phyloP scores from a whole-genome alignment of 2,888 invertebrate species.

The Caenorhabditis auriculariae region DNA sequence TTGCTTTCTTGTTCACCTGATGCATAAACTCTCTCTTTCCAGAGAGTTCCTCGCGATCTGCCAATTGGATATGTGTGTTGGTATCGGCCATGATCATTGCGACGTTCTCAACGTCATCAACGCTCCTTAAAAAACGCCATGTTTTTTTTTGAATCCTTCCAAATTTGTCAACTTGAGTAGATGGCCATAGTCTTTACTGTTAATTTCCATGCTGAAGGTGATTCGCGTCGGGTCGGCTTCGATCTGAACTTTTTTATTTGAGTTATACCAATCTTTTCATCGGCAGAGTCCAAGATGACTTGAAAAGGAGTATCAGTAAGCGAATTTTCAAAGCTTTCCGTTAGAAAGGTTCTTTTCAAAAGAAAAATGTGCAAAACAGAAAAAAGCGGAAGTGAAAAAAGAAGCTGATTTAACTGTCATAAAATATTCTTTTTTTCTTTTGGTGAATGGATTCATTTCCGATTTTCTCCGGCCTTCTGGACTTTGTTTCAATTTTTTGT shows the following conservation, averaged over 20 bases:
- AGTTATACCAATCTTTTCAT: too few species aligned
- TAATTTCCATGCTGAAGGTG: constrained; percentile 22
- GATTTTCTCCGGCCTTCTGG: too few species aligned
- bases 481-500: neutral
- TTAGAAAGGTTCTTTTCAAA: too few species aligned
- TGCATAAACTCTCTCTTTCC: constrained; percentile 8
- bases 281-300: too few species aligned
- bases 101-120: constrained; percentile 15
- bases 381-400: too few species aligned
- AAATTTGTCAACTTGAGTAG: constrained; percentile 14
- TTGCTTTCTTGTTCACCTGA: constrained; percentile 10
- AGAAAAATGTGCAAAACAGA: too few species aligned
- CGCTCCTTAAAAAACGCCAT: constrained; percentile 4
- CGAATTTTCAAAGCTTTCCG: too few species aligned
- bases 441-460: too few species aligned
- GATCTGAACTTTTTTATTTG: too few species aligned
- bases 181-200: constrained; percentile 20
- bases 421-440: too few species aligned
- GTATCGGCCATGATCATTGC: constrained; percentile 20
- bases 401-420: too few species aligned
- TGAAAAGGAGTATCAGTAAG: too few species aligned
- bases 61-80: constrained; percentile 29
- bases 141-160: neutral
- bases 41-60: constrained; percentile 5
- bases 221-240: constrained; percentile 30